Evolutionary conservation across 2,888 invertebrate species (phyloP).

Genomic region (Glaucopsyche alexis): DNA sequence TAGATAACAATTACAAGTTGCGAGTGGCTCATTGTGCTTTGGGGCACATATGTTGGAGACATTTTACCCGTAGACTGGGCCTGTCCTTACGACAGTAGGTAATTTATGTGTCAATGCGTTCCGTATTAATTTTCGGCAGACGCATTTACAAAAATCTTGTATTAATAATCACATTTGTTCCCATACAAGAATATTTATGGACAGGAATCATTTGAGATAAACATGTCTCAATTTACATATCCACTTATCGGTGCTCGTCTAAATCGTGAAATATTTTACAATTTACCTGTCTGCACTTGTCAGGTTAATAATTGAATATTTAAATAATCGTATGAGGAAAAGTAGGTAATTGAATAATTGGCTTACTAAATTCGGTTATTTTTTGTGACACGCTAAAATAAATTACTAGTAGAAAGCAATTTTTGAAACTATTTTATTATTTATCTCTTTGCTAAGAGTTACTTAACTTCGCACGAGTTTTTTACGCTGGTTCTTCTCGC

Average conservation of each 20-base stretch:
- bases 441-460: too few species aligned
- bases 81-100: not conserved
- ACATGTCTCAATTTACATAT: constrained; percentile 24
- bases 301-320: not conserved
- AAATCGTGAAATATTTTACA: constrained; percentile 9
- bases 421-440: too few species aligned
- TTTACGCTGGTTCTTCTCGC: too few species aligned
- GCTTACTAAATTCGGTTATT: too few species aligned
- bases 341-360: not conserved
- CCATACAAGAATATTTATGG: constrained; percentile 1
- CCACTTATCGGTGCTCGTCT: constrained; percentile 15
- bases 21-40: not conserved
- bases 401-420: too few species aligned
- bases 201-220: not conserved
- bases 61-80: not conserved
- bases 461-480: too few species aligned
- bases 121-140: not conserved
- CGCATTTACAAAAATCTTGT: not conserved
- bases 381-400: too few species aligned
- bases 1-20: not conserved
- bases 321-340: not conserved
- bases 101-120: not conserved
- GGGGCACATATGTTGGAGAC: not conserved
- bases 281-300: constrained; percentile 5
- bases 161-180: not conserved